Conservation (phyloP, 2,113 vertebrate species). For the Spea bombifrons region DNA sequence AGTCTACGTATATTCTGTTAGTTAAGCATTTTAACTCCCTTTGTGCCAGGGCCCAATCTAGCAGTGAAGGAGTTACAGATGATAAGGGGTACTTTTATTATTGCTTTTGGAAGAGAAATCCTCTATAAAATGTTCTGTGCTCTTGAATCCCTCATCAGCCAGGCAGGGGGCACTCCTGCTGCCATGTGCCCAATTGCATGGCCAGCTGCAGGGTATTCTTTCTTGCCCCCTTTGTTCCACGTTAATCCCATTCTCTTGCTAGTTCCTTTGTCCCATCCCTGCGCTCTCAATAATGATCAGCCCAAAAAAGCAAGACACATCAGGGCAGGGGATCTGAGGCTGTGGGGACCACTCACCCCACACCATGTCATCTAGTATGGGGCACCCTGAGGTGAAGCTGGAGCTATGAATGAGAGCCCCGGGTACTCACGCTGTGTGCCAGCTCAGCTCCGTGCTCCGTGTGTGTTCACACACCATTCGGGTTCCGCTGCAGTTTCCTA, state of each 20-base stretch:
- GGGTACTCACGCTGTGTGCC: conserved; percentile 2
- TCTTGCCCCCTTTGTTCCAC: conserved; percentile 33
- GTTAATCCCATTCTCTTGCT: conserved; percentile 32
- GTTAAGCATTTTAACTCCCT: neutral
- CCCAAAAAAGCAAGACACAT: neutral
- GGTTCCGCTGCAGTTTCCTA: neutral
- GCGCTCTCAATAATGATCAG: neutral
- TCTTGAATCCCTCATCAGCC: neutral
- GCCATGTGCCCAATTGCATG: neutral
- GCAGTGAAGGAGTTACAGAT: neutral
- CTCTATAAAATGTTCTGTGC: neutral
- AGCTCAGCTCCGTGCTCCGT: neutral
- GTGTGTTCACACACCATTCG: conserved; percentile 5
- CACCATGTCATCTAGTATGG: neutral
- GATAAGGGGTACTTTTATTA: neutral
- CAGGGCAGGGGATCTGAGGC: neutral
- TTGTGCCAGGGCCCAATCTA: neutral
- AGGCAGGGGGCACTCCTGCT: neutral
- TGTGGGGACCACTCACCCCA: no score
- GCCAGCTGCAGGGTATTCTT: conserved; percentile 10
- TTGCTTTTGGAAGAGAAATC: neutral
- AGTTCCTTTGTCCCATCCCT: conserved; percentile 16
- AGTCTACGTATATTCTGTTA: neutral
- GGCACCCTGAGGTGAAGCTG: neutral
- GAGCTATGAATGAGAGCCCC: conserved; percentile 11